phyloP scores from a whole-genome alignment of 2,113 vertebrate genomes.

The Macquaria australasica region DNA sequence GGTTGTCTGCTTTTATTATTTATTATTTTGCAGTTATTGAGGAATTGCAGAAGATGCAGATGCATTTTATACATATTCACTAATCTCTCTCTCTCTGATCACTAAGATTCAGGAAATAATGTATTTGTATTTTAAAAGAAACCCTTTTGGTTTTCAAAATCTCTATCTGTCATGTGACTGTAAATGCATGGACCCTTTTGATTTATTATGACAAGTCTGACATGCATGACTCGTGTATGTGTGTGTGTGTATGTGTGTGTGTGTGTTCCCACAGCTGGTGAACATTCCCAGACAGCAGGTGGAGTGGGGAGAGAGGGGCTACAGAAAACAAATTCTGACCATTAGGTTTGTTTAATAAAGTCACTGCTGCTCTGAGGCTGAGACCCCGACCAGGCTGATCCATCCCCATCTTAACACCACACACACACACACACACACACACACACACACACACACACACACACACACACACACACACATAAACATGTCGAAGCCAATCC shows the following conservation, averaged over 20 bases:
- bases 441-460: slow-evolving; percentile 13
- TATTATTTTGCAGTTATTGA: not conserved
- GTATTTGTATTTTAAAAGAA: not conserved
- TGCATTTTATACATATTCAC: not conserved
- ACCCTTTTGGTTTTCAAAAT: not conserved
- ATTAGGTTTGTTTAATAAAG: slow-evolving; percentile 48
- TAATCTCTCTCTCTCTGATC: not conserved
- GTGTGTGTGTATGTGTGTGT: not conserved
- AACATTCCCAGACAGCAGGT: slow-evolving; percentile 67
- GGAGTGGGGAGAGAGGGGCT: slow-evolving; percentile 25
- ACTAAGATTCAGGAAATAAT: not conserved
- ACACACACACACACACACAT: slow-evolving; percentile 16
- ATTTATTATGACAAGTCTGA: slow-evolving; percentile 5
- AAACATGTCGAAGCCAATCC: not conserved
- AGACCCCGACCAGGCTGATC: slow-evolving; percentile 22
- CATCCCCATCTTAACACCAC: slow-evolving; percentile 5
- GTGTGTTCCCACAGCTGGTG: slow-evolving; percentile 42
- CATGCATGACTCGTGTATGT: not conserved
- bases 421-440: slow-evolving; percentile 20
- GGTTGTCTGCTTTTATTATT: no score
- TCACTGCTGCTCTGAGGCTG: slow-evolving; percentile 25
- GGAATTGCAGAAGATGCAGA: not conserved
- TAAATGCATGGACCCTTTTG: not conserved
- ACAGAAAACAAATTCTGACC: slow-evolving; percentile 48
- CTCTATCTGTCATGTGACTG: not conserved